Conservation (phyloP, 2,113 vertebrate genomes). For the Nibea albiflora region DNA sequence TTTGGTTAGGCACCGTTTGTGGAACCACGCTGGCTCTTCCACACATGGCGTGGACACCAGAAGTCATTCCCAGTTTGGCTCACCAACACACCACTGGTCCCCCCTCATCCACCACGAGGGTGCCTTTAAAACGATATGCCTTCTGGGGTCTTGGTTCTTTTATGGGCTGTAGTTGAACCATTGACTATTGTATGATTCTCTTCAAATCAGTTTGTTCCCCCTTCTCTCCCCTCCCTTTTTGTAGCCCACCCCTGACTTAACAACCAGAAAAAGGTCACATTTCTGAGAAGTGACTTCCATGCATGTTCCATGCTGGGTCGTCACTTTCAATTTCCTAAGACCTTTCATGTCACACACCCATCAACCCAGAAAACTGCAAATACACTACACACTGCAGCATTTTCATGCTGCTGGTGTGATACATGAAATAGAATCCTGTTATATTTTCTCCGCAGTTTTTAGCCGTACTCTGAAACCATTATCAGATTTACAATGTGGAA, state of each 20-base stretch:
- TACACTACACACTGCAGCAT: constrained; percentile 21
- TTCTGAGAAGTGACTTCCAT: constrained; percentile 85
- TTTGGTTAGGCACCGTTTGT: constrained; percentile 73
- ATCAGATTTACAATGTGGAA: not conserved
- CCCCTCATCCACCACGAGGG: constrained; percentile 61
- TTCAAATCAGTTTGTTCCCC: constrained; percentile 75
- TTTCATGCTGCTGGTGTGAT: constrained; percentile 8
- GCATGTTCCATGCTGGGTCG: constrained; percentile 83
- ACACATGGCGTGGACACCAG: constrained; percentile 70
- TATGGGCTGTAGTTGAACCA: constrained; percentile 64
- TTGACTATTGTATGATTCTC: constrained; percentile 80
- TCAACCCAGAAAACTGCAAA: constrained; percentile 65
- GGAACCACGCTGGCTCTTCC: constrained; percentile 74
- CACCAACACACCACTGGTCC: constrained; percentile 70
- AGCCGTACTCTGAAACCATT: not conserved
- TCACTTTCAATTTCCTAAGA: constrained; percentile 85
- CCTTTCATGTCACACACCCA: constrained; percentile 80
- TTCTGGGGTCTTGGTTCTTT: constrained; percentile 71
- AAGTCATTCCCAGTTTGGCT: constrained; percentile 80
- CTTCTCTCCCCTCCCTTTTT: constrained; percentile 17
- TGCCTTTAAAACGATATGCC: constrained; percentile 79
- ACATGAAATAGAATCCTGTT: not conserved
- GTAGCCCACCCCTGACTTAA: constrained; percentile 75
- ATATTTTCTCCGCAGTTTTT: not conserved
- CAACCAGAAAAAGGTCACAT: constrained; percentile 86